Conservation (phyloP, 2,113 vertebrate genomes). For the Limnothrissa miodon region DNA sequence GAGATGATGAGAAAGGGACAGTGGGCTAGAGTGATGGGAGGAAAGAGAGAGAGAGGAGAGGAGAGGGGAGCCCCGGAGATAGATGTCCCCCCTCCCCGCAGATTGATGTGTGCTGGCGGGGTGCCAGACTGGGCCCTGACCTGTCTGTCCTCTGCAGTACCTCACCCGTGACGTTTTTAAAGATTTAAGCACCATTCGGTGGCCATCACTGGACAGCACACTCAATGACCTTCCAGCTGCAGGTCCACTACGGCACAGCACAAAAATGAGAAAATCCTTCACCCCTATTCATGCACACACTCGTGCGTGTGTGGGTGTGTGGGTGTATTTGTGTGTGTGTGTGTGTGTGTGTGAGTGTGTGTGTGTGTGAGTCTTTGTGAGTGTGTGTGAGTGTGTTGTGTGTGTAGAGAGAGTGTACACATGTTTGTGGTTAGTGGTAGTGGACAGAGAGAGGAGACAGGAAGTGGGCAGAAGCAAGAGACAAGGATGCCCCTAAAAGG, state of each 20-base stretch:
- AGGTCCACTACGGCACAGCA: constrained; percentile 57
- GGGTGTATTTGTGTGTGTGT: constrained; percentile 6
- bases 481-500: background rate
- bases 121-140: constrained; percentile 72
- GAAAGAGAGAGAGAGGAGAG: constrained; percentile 23
- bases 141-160: constrained; percentile 76
- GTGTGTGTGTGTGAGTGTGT: constrained; percentile 26
- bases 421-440: background rate
- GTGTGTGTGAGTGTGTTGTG: background rate
- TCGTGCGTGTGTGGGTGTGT: background rate
- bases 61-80: constrained; percentile 73
- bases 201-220: constrained; percentile 62
- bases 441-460: background rate
- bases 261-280: constrained; percentile 6
- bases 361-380: constrained; percentile 8
- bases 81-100: constrained; percentile 71
- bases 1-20: background rate
- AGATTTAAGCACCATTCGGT: constrained; percentile 73
- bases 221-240: constrained; percentile 64
- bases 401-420: background rate
- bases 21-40: background rate
- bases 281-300: background rate
- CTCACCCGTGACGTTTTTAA: constrained; percentile 74
- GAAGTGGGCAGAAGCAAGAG: background rate
- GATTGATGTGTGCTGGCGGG: constrained; percentile 76